Evolutionary conservation across 2,888 invertebrate genomes (phyloP).

Genomic region (Phyllotreta striolata): DNA sequence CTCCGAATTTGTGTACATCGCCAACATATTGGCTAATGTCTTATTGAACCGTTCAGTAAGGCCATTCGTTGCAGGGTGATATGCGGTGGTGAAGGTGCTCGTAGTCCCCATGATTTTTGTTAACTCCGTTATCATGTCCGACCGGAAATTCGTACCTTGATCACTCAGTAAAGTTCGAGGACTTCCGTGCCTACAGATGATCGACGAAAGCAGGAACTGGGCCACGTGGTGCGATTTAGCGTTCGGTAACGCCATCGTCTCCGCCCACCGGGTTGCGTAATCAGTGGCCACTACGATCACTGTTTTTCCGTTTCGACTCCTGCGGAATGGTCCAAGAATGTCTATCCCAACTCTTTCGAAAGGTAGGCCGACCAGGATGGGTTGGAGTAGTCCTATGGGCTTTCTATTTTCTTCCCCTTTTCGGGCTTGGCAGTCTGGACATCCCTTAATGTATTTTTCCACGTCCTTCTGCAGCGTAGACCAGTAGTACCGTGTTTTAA

Average conservation of each 20-base stretch:
- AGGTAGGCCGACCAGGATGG: not conserved
- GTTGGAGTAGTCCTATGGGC: not conserved
- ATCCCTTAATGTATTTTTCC: constrained; percentile 6
- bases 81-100: constrained; percentile 28
- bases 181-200: no score
- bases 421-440: not conserved
- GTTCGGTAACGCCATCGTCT: no score
- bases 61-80: constrained; percentile 37
- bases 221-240: no score
- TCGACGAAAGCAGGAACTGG: no score
- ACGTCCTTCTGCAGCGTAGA: constrained; percentile 33
- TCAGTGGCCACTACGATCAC: constrained; percentile 16
- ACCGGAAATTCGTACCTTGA: no score
- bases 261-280: not conserved
- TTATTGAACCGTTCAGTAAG: constrained; percentile 43
- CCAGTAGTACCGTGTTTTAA: constrained; percentile 41
- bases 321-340: constrained; percentile 15
- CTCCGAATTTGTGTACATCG: constrained; percentile 36
- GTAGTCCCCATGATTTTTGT: no score
- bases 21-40: constrained; percentile 41
- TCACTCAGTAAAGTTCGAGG: no score
- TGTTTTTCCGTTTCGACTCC: constrained; percentile 20
- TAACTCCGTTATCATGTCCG: no score
- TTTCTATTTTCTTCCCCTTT: constrained; percentile 17
- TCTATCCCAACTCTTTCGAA: constrained; percentile 7